Evolutionary conservation across 2,888 invertebrate species (phyloP).

Genomic region (Eugnorisma glareosa): DNA sequence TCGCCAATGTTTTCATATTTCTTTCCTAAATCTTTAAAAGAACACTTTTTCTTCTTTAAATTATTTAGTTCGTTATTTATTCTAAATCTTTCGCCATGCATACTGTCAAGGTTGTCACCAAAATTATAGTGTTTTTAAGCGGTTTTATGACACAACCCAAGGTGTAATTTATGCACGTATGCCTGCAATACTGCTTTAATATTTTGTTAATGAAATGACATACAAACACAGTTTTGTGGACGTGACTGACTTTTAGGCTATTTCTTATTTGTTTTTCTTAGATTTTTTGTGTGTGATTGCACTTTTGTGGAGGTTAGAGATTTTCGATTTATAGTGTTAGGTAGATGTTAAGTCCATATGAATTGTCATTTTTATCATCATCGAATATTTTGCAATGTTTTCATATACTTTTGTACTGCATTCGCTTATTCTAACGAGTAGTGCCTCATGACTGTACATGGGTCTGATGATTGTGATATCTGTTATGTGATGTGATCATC

Average conservation of each 20-base stretch:
- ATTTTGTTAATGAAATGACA: slow-evolving; percentile 61
- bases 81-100: slow-evolving; percentile 38
- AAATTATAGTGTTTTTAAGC: slow-evolving; percentile 41
- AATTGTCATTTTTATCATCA: neutral
- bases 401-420: neutral
- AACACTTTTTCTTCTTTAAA: neutral
- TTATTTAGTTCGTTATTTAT: slow-evolving; percentile 7
- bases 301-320: slow-evolving; percentile 30
- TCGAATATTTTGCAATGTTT: neutral
- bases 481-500: neutral
- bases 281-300: slow-evolving; percentile 10
- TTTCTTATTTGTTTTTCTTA: slow-evolving; percentile 1
- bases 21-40: neutral
- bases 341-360: neutral
- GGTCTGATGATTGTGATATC: neutral
- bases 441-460: neutral
- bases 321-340: neutral
- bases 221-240: slow-evolving; percentile 58
- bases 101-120: slow-evolving; percentile 23
- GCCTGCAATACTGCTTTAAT: slow-evolving; percentile 66
- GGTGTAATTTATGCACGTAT: slow-evolving; percentile 74
- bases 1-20: neutral
- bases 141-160: slow-evolving; percentile 74
- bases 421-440: neutral
- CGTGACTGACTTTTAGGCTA: slow-evolving; percentile 55